A percentile compares a stretch with the other conserved stretches of the same genome.
Conservation (phyloP, 2,888 invertebrate species). For the Rotaria magnacalcarata region DNA sequence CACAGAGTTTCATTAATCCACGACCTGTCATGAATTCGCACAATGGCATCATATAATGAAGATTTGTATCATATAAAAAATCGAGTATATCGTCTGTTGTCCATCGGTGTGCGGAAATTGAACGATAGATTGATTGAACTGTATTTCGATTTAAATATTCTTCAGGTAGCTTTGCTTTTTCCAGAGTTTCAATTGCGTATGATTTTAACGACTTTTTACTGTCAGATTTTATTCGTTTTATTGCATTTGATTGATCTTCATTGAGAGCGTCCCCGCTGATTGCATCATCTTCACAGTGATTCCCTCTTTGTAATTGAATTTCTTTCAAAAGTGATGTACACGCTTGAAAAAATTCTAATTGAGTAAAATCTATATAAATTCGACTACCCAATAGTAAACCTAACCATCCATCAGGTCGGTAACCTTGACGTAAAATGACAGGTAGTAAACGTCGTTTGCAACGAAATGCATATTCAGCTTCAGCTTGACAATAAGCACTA, state of each 20-base stretch:
- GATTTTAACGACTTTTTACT: no score
- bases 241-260: no score
- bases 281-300: neutral
- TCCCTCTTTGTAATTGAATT: neutral
- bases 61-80: neutral
- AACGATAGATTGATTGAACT: neutral
- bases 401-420: conserved; percentile 5
- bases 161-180: neutral
- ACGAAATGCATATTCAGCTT: conserved; percentile 18
- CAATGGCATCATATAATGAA: conserved; percentile 17
- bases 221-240: no score
- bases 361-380: neutral
- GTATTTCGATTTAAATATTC: neutral
- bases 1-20: neutral
- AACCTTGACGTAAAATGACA: neutral
- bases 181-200: neutral
- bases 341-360: neutral
- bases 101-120: neutral
- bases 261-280: no score
- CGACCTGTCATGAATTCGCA: neutral
- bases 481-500: conserved; percentile 47
- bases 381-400: neutral
- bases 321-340: neutral
- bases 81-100: neutral
- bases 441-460: neutral